Evolutionary conservation across 1,140 invertebrate species (phyloP).

Genomic region (Alviniconcha marisindica): DNA sequence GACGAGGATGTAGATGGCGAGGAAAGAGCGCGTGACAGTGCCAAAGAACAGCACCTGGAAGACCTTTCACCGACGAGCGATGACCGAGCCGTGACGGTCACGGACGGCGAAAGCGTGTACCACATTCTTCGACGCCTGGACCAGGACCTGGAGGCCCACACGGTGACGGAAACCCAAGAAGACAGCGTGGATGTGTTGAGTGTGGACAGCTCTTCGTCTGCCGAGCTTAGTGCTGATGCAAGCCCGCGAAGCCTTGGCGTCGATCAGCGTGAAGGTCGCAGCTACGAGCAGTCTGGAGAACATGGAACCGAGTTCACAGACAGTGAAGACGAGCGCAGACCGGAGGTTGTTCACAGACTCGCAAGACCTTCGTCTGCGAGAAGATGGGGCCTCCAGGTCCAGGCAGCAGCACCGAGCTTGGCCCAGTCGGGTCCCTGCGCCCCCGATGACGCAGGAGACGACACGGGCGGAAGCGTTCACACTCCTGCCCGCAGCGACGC

Average conservation of each 20-base stretch:
- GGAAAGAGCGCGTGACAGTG: no score
- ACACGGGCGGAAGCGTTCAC: neutral
- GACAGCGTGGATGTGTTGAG: neutral
- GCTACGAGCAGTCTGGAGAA: neutral
- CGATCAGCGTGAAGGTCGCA: neutral
- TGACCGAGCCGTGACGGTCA: neutral
- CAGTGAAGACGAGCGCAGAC: neutral
- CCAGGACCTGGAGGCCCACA: neutral
- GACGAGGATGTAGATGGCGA: no score
- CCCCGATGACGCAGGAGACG: neutral
- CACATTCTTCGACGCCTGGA: constrained; percentile 2
- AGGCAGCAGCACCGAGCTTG: neutral
- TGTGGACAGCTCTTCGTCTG: neutral
- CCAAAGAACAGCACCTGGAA: no score
- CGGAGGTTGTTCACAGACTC: neutral
- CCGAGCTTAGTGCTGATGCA: neutral
- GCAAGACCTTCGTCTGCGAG: neutral
- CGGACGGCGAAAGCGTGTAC: constrained; percentile 18
- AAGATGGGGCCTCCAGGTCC: neutral
- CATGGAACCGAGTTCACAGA: neutral
- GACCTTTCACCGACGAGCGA: no score
- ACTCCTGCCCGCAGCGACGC: neutral
- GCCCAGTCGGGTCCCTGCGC: no score
- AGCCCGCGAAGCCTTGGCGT: neutral
- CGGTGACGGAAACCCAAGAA: constrained; percentile 4